Evolutionary conservation across 2,888 invertebrate genomes (phyloP), one percentile per base, ranked within the genome.

Genomic region (Melanophora roralis): DNA sequence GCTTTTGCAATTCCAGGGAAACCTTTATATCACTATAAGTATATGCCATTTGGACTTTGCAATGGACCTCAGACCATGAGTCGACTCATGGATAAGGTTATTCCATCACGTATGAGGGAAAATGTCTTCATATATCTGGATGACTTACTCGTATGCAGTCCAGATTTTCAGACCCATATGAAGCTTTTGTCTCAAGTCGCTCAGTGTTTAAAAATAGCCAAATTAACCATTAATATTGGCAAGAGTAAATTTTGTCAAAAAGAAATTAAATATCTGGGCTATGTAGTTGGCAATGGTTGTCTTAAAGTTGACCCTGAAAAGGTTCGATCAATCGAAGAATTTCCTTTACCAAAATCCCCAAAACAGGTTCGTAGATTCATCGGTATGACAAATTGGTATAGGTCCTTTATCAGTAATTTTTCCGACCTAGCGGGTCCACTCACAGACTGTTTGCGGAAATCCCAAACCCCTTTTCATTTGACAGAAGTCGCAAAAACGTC

Each of bases 281-380:
- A 65, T 14, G 32, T 62, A 3, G 36, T 79, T 6, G 74, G 74
- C 0, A 23, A 59, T 19, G 74, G 71, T 12, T 11, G 36, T 14
- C 14, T 74, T 16, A 38, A 65, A 23, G 53, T 67, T 2, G 79
- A 79, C 16, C 64, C 69, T 0, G 65, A 40, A 0, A 75, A 74
- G 36, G 59, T 75, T 1, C 34, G 34, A 21, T 57, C 69, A 2
- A 74, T 71, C 14, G 14, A 14, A 19, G 43, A 67, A 16, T 75
- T 71, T 34, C 67, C 75, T 11, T 9, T 47, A 6, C 69, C 69
- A 12, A 68, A 27, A 68, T 43, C 47, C 4, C 38, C 38, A 11
- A 7, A 11, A 11, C 38, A 38, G 38, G 38, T 38, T 3, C 38
- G 11, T 11, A 9, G 38, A 12, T 38, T 38, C 11, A 11, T 38